phyloP scores from a whole-genome alignment of 1,140 invertebrate species.

The Eriocheir sinensis region DNA sequence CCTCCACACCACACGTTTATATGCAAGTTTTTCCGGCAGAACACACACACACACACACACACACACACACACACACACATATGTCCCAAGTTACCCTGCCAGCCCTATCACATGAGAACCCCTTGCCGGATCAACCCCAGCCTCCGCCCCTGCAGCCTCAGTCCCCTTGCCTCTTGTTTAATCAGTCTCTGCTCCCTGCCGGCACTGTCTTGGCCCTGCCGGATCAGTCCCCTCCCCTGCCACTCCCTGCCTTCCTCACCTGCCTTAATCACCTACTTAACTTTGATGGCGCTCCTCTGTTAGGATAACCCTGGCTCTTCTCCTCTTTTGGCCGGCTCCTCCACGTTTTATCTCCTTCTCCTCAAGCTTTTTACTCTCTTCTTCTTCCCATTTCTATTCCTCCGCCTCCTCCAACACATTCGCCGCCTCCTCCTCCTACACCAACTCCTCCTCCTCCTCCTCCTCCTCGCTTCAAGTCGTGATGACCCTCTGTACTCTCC shows the following conservation, averaged over 20 bases:
- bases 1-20: too few species aligned
- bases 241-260: slow-evolving; percentile 23
- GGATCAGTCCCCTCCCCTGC: slow-evolving; percentile 39
- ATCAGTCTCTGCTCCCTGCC: neutral
- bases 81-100: too few species aligned
- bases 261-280: slow-evolving; percentile 63
- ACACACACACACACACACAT: too few species aligned
- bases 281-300: slow-evolving; percentile 59
- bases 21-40: too few species aligned
- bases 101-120: too few species aligned
- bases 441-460: neutral
- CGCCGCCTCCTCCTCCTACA: neutral
- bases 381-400: neutral
- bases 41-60: too few species aligned
- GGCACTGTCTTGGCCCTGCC: neutral
- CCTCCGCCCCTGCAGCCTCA: neutral
- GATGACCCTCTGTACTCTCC: too few species aligned
- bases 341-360: slow-evolving; percentile 33
- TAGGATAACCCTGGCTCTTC: slow-evolving; percentile 44
- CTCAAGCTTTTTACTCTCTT: neutral
- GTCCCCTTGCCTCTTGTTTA: neutral
- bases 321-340: slow-evolving; percentile 40
- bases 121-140: too few species aligned
- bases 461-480: neutral
- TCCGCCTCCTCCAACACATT: neutral